Base-by-base conservation (phyloP, 2,888 invertebrate genomes). In the Chloromyia formosa region DNA sequence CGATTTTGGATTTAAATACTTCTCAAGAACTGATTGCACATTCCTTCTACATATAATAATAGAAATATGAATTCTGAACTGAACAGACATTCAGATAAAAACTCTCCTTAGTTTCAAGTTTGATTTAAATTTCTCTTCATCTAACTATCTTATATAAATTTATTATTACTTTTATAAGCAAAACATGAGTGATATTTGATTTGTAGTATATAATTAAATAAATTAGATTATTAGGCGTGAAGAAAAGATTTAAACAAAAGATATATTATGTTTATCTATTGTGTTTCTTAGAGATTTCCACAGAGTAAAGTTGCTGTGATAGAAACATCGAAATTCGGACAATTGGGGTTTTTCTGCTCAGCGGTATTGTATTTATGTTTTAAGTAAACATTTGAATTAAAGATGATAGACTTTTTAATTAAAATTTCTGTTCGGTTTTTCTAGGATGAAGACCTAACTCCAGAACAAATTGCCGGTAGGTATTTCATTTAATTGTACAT, bases 391-490 rank as follows among this genome's bases (percentile, higher is more conserved):
- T 53, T 20, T 23, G 53, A 12, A 14, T 23, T n/a, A 53, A 23
- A 22, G 49, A 53, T 16, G 23, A n/a, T 22, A 23, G 16, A 14
- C 42, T 64, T 66, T 74, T 71, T 20, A 61, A 35, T 35, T 35
- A 35, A 35, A 35, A 22, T 40, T 71, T 20, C 42, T 49, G 42
- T 23, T 72, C 22, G 64, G 49, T 64, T 75, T 69, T 74, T 73
- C 1, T 89, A 94, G 94, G 93, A 91, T 83, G 93, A 95, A 87
- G 95, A 95, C 87, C 90, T 95, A 83, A 95, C 95, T 77, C 90
- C 94, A 87, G 95, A 95, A 89, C 95, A 95, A 88, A 91, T 94
- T 82, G 93, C 93, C 86, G 93, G 94, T 94, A 89, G 89, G 92
- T 89, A 56, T 66, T 16, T 20, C 10, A 61, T 22, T 60, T 20